Base-by-base conservation (phyloP, 2,113 vertebrate genomes). In the Casuarius casuarius region DNA sequence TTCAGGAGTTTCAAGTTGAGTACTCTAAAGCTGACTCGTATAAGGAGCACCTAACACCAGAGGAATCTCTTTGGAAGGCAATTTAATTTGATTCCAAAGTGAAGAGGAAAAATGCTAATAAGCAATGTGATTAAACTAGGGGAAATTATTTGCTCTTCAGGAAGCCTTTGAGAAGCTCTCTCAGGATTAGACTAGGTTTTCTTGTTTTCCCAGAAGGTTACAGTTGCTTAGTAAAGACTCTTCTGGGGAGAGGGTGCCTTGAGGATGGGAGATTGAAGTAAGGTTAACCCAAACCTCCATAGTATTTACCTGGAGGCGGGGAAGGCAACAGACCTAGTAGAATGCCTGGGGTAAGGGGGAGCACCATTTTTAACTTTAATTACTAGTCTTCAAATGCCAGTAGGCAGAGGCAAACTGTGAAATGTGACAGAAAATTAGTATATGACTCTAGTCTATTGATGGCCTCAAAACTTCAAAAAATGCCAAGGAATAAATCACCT, bases 1-100 rank as follows among this genome's bases (percentile, higher is more conserved):
- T 81, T 23, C 20, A 46, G 59, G 54, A 25, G 6, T 68, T 72
- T 33, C 13, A 49, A 26, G 19, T 19, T 58, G 23, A 71, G 12
- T 18, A 7, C 8, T 56, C n/a, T 67, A n/a, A 74, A 84, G 38
- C 26, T 1, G 3, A 81, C 51, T 5, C 0, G 1, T 40, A 2
- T 51, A 28, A 66, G 8, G 49, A 79, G 61, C 22, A 31, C 16
- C 5, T 40, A 35, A 49, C 22, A 59, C 38, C 76, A 29, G 40
- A 77, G 52, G 40, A 52, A 9, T 40, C 6, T 76, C 12, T 23
- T 76, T 42, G 42, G 21, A 81, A 72, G 19, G 22, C 26, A 56
- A 40, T 28, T 72, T 65, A 72, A 76, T 80, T 75, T 46, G 23
- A 56, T 17, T 61, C 33, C 20, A 40, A 51, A 56, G 3, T 28